Evolutionary conservation across 2,797 vertebrate genomes (phyloP), one percentile per base, ranked within the genome.

Genomic region (Furcifer pardalis): DNA sequence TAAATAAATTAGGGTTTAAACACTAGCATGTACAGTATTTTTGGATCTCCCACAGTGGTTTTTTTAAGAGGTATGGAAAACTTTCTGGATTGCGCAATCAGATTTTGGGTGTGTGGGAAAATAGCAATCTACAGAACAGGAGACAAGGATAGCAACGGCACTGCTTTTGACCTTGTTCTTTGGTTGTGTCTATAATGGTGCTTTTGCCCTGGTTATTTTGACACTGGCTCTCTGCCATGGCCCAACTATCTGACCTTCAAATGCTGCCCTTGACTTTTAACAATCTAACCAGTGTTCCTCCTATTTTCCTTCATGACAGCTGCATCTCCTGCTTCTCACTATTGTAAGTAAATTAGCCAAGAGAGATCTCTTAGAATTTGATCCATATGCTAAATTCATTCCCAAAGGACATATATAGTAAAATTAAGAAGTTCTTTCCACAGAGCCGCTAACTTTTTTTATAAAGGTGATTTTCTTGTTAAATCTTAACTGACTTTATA

Each of bases 1-100:
- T 44, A 21, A 4, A 60, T 62, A 46, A 66, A 46, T 42, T 59
- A 1, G 0, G 59, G 19, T 66, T 79, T 19, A 79, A 80, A 82
- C 52, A 15, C 7, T 17, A 56, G 21, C 19, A 56, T 56, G 19
- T 56, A n/a, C n/a, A 56, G 59, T 78, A 84, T 63, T 88, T 86
- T 84, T 71, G 74, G 25, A 4, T 49, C 37, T 77, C 75, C 60
- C 60, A 30, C 69, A 75, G 40, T 49, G 23, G 56, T 49, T 17
- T 59, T 0, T 59, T 69, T 37, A 84, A 86, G 79, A 62, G 82
- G 17, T 83, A 59, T 8, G 44, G 66, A 69, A 81, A 81, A 69
- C 81, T 63, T 65, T 1, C 52, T 12, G 66, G 44, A 84, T 46
- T 79, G 0, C 7, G 35, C 0, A 7, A 35, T 73, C 60, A 44